A percentile compares a stretch with the other conserved stretches of the same genome.
These are phyloP conservation scores for Ormyrus labotus DNA, from an alignment of 2,888 invertebrate species.

Conservation along the genomic window DNA sequence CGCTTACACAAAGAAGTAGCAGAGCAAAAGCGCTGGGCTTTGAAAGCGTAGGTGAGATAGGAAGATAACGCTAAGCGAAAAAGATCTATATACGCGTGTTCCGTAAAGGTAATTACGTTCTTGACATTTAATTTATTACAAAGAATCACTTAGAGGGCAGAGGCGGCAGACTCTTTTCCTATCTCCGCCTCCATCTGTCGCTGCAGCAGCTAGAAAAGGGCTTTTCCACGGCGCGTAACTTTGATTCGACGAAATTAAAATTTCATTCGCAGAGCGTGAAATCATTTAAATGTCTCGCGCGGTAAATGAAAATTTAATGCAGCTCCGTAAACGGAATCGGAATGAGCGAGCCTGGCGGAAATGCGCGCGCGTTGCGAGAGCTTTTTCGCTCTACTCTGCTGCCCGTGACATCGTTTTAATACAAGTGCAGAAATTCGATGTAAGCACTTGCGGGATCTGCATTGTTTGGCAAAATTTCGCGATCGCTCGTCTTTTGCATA, in stretches of 20 bases:
- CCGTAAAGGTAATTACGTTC: slow-evolving; percentile 46
- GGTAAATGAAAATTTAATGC: slow-evolving; percentile 61
- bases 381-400: neutral
- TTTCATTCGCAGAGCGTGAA: slow-evolving; percentile 57
- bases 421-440: neutral
- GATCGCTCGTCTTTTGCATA: too few species aligned
- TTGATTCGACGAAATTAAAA: slow-evolving; percentile 55
- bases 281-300: slow-evolving; percentile 61
- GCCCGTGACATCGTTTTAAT: slow-evolving; percentile 29
- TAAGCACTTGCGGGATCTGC: too few species aligned
- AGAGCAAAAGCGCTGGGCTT: too few species aligned
- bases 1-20: too few species aligned
- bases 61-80: neutral
- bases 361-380: neutral
- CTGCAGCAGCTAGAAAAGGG: slow-evolving; percentile 1
- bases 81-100: neutral
- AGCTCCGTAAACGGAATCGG: neutral
- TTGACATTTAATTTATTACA: slow-evolving; percentile 49
- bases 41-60: neutral
- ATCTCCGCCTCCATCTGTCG: neutral
- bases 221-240: neutral
- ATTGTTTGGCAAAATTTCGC: too few species aligned
- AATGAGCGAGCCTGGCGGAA: neutral
- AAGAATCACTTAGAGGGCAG: slow-evolving; percentile 34
- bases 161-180: slow-evolving; percentile 1